Evolutionary conservation across 1,140 invertebrate species (phyloP), one percentile per base, ranked within the genome.

Genomic region (Neodiprion lecontei): DNA sequence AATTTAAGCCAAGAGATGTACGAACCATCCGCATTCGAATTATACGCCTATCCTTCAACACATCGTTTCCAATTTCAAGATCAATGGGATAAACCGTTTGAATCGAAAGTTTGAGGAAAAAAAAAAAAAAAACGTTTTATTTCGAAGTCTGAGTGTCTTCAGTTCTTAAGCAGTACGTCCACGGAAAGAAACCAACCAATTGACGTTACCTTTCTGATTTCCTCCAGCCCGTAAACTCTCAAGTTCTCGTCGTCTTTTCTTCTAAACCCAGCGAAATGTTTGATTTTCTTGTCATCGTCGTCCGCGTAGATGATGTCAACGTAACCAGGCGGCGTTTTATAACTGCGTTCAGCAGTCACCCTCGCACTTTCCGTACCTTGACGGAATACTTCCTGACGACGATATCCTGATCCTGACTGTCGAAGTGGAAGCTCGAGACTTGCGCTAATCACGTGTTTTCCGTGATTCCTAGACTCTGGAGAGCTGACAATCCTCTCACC

Each of bases 281-380:
- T 84, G 0, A 79, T 72, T 49, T 77, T 76, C 74, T 74, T 14
- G 23, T 70, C 28, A 47, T 80, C 78, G 11, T 77, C 78, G 70
- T 84, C 81, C 11, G 83, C 80, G 70, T 88, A 88, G 28, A 87
- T 74, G 12, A 88, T 87, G 9, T 88, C 87, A 8, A 88, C 79
- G 53, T 80, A 88, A 47, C 82, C 85, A 1, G 82, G 78, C 12
- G 53, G 73, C 14, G 47, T 9, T 47, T 72, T 67, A 49, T 61
- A 61, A 61, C n/a, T 9, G 8, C n/a, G 11, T 61, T 17, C 28
- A 40, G 28, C 28, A 40, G 28, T 40, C 28, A 40, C 28, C 28
- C 28, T 40, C 5, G 28, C 2, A 40, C 53, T 14, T 61, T 61
- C 53, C n/a, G 9, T 17, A 17, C n/a, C 53, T 61, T 5, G n/a